A percentile compares a stretch with the other conserved stretches of the same genome.
Evolutionary conservation across 1,140 invertebrate genomes (phyloP).

Genomic region (Neodiprion pinetum): DNA sequence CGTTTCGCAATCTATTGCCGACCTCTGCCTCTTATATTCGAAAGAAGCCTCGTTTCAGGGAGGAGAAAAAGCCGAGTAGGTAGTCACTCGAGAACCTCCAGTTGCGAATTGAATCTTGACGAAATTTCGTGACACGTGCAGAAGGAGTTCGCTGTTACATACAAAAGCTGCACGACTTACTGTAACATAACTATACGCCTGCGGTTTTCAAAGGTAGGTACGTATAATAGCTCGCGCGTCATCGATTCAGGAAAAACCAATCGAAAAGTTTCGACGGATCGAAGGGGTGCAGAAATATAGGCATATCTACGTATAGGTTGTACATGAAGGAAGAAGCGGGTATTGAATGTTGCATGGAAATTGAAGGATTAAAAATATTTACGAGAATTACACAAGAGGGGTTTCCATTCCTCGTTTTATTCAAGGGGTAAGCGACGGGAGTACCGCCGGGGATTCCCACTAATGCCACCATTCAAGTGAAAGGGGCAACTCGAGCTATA

Average conservation of each 20-base stretch:
- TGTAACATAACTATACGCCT: too few relatives aligned
- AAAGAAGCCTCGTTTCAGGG: too few relatives aligned
- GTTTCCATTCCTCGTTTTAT: constrained; percentile 1
- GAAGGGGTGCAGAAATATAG: not conserved
- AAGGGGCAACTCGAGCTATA: not conserved
- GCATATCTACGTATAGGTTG: too few relatives aligned
- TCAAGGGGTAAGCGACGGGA: not conserved
- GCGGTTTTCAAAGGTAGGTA: too few relatives aligned
- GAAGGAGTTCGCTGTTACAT: too few relatives aligned
- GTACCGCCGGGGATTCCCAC: not conserved
- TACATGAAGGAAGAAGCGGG: not conserved
- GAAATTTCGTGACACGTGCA: too few relatives aligned
- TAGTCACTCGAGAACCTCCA: too few relatives aligned
- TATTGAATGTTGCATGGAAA: constrained; percentile 3
- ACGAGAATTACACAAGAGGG: not conserved
- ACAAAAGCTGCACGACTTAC: too few relatives aligned
- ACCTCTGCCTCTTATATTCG: too few relatives aligned
- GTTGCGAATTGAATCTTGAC: too few relatives aligned
- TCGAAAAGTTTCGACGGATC: not conserved
- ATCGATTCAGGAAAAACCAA: not conserved
- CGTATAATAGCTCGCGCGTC: too few relatives aligned
- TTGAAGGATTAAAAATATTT: constrained; percentile 8
- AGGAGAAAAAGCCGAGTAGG: too few relatives aligned
- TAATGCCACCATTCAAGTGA: constrained; percentile 7
- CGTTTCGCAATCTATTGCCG: not conserved